phyloP scores from a whole-genome alignment of 2,888 invertebrate species.

The Agrochola litura region DNA sequence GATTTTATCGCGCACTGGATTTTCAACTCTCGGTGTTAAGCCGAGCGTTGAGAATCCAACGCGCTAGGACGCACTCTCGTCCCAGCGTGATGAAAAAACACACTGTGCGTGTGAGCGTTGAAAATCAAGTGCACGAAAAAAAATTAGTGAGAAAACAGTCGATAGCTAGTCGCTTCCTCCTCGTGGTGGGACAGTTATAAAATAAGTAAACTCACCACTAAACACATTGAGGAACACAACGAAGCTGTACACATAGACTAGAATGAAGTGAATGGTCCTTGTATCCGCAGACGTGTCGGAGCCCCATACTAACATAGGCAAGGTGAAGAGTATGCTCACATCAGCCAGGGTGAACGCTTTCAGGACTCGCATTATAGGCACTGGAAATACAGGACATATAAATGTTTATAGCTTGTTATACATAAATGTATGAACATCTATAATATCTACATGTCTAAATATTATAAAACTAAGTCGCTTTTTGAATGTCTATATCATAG shows the following conservation, averaged over 20 bases:
- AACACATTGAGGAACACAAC: constrained; percentile 92
- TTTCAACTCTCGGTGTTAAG: too few relatives aligned
- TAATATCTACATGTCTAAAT: neutral
- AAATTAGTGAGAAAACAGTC: neutral
- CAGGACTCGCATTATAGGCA: constrained; percentile 77
- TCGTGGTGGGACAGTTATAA: neutral
- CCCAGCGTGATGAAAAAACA: too few relatives aligned
- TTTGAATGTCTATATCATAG: too few relatives aligned
- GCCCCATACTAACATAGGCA: constrained; percentile 92
- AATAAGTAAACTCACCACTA: constrained; percentile 87
- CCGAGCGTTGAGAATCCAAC: too few relatives aligned
- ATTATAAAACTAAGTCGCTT: neutral
- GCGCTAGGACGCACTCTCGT: too few relatives aligned
- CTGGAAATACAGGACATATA: constrained; percentile 69
- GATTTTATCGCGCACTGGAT: too few relatives aligned
- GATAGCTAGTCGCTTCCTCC: too few relatives aligned
- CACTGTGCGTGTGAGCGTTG: too few relatives aligned
- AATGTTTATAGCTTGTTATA: neutral
- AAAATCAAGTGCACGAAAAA: too few relatives aligned
- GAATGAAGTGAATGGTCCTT: constrained; percentile 85
- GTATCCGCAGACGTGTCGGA: constrained; percentile 72
- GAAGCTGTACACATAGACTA: constrained; percentile 92
- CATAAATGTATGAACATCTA: too few relatives aligned
- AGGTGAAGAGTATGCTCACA: constrained; percentile 90
- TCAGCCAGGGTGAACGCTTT: constrained; percentile 91